These are phyloP conservation scores for Lerista edwardsae DNA, from an alignment of 2,797 vertebrate species.

Conservation along the genomic window DNA sequence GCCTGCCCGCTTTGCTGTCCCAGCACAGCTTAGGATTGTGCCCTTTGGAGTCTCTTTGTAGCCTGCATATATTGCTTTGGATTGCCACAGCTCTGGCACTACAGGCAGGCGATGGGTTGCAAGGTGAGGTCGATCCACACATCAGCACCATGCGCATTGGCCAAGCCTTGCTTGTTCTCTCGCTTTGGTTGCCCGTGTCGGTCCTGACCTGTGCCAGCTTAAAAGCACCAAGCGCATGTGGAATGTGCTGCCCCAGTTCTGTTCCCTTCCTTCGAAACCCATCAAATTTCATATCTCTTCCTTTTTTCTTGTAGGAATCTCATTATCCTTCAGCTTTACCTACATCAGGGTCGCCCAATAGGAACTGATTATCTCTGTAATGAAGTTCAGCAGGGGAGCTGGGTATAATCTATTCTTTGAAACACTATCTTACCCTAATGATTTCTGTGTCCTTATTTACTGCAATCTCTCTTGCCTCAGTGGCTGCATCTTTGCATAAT, in stretches of 20 bases:
- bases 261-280: background rate
- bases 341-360: constrained; percentile 32
- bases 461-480: constrained; percentile 45
- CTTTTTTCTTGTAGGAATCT: constrained; percentile 19
- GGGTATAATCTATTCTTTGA: constrained; percentile 45
- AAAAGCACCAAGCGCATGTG: background rate
- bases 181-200: background rate
- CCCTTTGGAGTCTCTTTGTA: too few species aligned
- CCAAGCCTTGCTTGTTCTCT: too few species aligned
- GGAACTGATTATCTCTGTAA: constrained; percentile 50
- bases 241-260: background rate
- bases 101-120: too few species aligned
- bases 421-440: constrained; percentile 52
- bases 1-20: too few species aligned
- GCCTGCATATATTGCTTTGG: too few species aligned
- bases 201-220: background rate
- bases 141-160: background rate
- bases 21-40: too few species aligned
- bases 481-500: constrained; percentile 49
- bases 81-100: too few species aligned
- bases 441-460: constrained; percentile 49
- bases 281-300: constrained; percentile 28
- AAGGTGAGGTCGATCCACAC: too few species aligned
- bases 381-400: constrained; percentile 43
- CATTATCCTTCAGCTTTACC: constrained; percentile 41